Evolutionary conservation across 2,113 vertebrate species (phyloP), one percentile per base, ranked within the genome.

Genomic region (Eudyptes chrysolophus): DNA sequence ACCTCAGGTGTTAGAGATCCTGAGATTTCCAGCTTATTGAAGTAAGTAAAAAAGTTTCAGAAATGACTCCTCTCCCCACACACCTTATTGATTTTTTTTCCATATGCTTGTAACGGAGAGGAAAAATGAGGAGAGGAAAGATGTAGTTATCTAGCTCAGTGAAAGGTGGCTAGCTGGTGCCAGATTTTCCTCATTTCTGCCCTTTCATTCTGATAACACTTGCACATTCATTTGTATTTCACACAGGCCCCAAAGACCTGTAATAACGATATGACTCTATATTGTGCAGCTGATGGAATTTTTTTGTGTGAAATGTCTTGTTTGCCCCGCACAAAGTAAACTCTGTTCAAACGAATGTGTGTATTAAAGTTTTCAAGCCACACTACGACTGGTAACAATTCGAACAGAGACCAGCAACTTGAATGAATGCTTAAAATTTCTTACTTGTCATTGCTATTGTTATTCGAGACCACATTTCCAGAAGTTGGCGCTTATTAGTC

Each of bases 41-140:
- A 79, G 65, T 16, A 78, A 92, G 72, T 34, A 54, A 90, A 78
- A 51, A 93, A 77, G 14, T 93, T 92, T 95, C 74, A 85, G 66
- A 69, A 38, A 24, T 84, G 60, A 77, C 46, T 95, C n/a, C 10
- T 54, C 15, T 94, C 69, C 42, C 54, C 68, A 92, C 60, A 95
- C 86, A 97, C 86, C 76, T 92, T 90, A 81, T 86, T 95, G 36
- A 54, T 90, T 92, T 86, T 94, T 87, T 84, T 77, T 16, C 83
- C 91, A 92, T 76, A 89, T 96, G 89, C 83, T 94, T 89, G 68
- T 80, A 84, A 72, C 54, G 27, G 60, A 78, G 54, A 92, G 68
- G 42, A 90, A 95, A 94, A 96, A 96, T 88, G 88, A 94, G 70
- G 90, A 94, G 75, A 92, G 21, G 62, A 69, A 95, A 92, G 78